Conservation (phyloP, 2,888 invertebrate genomes). For the Cerastis leucographa region DNA sequence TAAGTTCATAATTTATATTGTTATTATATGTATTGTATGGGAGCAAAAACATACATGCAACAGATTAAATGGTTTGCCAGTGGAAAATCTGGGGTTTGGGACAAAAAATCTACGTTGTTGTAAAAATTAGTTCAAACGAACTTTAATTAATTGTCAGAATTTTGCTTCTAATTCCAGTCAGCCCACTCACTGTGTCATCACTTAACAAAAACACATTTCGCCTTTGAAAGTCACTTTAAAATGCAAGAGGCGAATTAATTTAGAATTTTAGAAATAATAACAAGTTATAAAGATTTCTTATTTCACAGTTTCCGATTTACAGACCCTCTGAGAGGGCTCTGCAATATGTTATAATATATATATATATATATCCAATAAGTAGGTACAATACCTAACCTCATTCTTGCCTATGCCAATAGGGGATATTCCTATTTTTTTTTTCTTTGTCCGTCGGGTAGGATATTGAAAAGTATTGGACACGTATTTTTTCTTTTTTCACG, state of each 20-base stretch:
- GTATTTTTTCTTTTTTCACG: too few species aligned
- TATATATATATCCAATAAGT: background rate
- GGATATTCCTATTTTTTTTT: too few species aligned
- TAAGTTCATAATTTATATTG: too few species aligned
- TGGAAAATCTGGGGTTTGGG: background rate
- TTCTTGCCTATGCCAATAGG: background rate
- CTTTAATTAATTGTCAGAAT: background rate
- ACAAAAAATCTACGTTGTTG: background rate
- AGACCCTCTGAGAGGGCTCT: too few species aligned
- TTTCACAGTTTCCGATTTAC: background rate
- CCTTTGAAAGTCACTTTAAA: background rate
- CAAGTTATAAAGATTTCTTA: background rate
- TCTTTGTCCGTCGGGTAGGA: too few species aligned
- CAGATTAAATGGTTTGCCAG: background rate
- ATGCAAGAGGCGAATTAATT: background rate
- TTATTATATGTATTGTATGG: background rate
- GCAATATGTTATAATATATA: background rate
- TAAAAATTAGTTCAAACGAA: background rate
- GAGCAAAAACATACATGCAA: constrained; percentile 10
- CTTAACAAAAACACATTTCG: background rate
- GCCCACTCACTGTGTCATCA: background rate
- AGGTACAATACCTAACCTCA: background rate
- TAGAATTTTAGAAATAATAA: background rate
- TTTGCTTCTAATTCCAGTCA: background rate
- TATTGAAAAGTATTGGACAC: too few species aligned